Evolutionary conservation across 1,140 invertebrate species (phyloP), one percentile per base, ranked within the genome.

Genomic region (Anthonomus grandis): DNA sequence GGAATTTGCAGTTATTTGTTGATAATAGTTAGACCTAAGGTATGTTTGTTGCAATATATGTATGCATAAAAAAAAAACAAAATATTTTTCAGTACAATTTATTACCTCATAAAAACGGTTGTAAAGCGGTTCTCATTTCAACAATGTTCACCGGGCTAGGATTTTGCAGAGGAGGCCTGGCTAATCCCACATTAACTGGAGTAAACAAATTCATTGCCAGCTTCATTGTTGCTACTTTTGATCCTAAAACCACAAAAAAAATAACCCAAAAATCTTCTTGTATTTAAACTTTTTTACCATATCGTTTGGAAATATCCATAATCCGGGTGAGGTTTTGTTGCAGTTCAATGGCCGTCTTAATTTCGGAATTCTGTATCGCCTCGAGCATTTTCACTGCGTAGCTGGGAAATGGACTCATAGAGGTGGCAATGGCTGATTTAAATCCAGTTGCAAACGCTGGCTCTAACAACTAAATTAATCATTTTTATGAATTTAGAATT

Each of bases 161-260:
- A 42, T 72, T 57, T 22, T 60, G 61, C 4, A 80, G 69, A 0
- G 84, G 84, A 18, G 76, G 61, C 13, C 82, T 74, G 4, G 79
- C 76, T 19, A 78, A 77, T 5, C 84, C 84, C 38, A 81, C 73
- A 44, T 82, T 75, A 3, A 87, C 74, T 1, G 78, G 76, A 1
- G 81, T 81, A 1, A 80, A 66, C 0, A 82, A 61, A 59, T 76
- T 72, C 84, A 86, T 86, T 8, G 82, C 82, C 15, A 72, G 67
- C 71, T 87, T 87, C 83, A 85, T 84, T 24, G 80, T 79, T 13
- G 79, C 75, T 1, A 86, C 81, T 82, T 82, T 85, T 19, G 73
- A 67, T 62, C 83, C 83, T 84, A 47, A 46, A 75, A 67, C 8
- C 34, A 36, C 34, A 17, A 21, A 36, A 22, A 50, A 50, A 37